phyloP scores from a whole-genome alignment of 2,113 vertebrate species.

The Mionectes macconnelli region DNA sequence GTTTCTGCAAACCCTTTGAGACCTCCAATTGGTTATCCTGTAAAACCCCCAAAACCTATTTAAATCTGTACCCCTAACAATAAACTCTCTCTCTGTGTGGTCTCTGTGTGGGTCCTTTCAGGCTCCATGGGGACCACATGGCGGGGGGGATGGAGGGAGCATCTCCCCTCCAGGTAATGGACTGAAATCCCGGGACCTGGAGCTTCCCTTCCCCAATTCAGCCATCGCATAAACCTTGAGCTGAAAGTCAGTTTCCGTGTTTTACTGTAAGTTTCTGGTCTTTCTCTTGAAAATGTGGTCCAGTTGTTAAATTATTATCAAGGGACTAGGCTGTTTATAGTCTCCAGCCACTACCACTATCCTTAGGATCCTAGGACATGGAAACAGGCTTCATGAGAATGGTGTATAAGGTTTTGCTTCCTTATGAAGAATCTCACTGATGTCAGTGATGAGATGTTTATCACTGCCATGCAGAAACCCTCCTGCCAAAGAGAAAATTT shows the following conservation, averaged over 20 bases:
- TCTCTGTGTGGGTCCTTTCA: no score
- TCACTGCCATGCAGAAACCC: background rate
- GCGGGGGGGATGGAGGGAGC: no score
- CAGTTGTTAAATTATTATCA: background rate
- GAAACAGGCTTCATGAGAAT: background rate
- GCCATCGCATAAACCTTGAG: background rate
- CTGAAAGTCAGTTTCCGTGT: constrained; percentile 2
- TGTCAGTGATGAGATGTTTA: background rate
- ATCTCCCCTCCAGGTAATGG: no score
- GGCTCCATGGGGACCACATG: no score
- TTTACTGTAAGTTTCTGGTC: background rate
- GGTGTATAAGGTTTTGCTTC: background rate
- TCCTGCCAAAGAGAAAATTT: background rate
- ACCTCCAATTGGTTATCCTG: no score
- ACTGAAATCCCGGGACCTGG: no score
- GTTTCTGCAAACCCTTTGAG: no score
- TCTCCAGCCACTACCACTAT: background rate
- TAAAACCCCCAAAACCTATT: no score
- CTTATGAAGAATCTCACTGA: background rate
- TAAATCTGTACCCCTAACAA: no score
- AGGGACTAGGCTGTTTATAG: background rate
- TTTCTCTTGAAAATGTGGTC: background rate
- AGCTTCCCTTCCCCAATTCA: no score
- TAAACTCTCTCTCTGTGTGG: no score
- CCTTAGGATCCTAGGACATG: background rate